Base-by-base conservation (phyloP, 2,888 invertebrate genomes). In the Blera fallax region DNA sequence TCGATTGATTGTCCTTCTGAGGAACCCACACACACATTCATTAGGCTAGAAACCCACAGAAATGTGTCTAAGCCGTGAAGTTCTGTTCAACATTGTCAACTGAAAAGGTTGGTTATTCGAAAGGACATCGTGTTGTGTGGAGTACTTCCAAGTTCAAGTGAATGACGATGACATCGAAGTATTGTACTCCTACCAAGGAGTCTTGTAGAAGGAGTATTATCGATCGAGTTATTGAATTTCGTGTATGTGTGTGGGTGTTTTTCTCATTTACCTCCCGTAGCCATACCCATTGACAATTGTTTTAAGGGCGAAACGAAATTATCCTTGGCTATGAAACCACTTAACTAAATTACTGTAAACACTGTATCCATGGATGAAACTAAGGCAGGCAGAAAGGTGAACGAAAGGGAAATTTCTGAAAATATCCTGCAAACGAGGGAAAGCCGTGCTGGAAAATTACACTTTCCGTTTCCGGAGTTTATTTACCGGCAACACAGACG, bases 321-420 rank as follows among this genome's bases (percentile, higher is more conserved):
- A 67, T 67, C 67, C 37, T 27, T 67, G 34, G 67, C 24, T 37
- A 67, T 52, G 67, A 67, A 67, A 67, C 67, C 67, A 67, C 67
- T 67, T 67, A 67, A 67, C 52, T 50, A 52, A 52, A 67, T 67
- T 67, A 67, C 67, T 40, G 52, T 37, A 52, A 67, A 67, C 67
- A 67, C 67, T 4, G 14, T 37, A 16, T 37, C 2, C 8, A n/a
- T 16, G 52, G 16, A 56, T 56, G 32, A 34, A 34, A 32, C 11
- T 7, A 10, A 32, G 10, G 1, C 56, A 34, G 8, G 54, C 6
- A 29, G 8, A 16, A 3, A 27, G n/a, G 1, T 10, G 2, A 16
- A 24, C 29, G 34, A 34, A 14, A 27, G 50, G 27, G 27, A 52
- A 50, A 24, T 65, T 50, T 34, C 48, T 32, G 45, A 32, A 48